Evolutionary conservation across 2,797 vertebrate genomes (phyloP), one percentile per base, ranked within the genome.

Genomic region (Ciconia nigra): DNA sequence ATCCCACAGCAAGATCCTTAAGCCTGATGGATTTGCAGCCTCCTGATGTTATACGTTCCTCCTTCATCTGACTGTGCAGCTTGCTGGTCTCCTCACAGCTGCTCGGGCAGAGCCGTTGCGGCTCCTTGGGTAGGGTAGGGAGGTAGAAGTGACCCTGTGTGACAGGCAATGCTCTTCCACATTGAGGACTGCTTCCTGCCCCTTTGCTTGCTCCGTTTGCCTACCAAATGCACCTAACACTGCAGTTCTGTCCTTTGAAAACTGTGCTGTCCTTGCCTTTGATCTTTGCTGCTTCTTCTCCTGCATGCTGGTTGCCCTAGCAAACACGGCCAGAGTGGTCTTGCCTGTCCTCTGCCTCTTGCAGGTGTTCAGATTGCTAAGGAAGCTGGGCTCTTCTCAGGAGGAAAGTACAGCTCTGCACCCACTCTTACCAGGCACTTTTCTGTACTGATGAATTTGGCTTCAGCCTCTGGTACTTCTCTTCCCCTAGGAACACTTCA

Each of bases 261-360:
- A 33, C 9, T 21, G 9, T 0, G 0, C 13, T 72, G 14, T 29
- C 24, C n/a, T 52, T 2, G 2, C 17, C 29, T 54, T 13, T 42
- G 18, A 10, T 29, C 21, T 67, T 42, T 26, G 13, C 13, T 70
- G 42, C 42, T 8, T 21, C 21, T 61, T 57, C 28, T 78, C 15
- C 20, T 18, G 19, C 1, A 0, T 19, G 26, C 33, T 76, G 49
- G 58, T 54, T 77, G 42, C 16, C 26, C 55, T 16, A 33, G 33
- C 21, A 62, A 88, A 51, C 13, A 10, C 1, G 21, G 13, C 26
- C 35, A 29, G 73, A 55, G 15, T 2, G 3, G 29, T 55, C 65
- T 59, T n/a, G 5, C 73, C 62, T 28, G 5, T 33, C 5, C 39
- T 71, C n/a, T 79, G 67, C 33, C 42, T 28, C 49, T 33, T 52